A percentile compares a stretch with the other conserved stretches of the same genome.
These are phyloP conservation scores for Drosophila picticornis DNA, from an alignment of 2,888 invertebrate genomes.

Conservation along the genomic window DNA sequence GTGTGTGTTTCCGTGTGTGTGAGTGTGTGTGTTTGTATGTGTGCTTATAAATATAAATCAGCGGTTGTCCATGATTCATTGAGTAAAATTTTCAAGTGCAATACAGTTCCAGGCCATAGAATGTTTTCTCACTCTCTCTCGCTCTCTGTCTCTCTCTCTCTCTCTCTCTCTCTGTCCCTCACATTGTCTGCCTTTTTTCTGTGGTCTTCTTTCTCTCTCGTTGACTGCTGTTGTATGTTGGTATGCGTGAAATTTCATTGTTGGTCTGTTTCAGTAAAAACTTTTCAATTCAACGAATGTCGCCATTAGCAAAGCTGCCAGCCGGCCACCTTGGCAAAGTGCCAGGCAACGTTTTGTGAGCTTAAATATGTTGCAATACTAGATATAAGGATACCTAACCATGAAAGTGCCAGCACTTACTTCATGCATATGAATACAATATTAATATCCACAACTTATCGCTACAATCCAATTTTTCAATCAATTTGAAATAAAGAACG, in stretches of 20 bases:
- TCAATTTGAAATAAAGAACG: neutral
- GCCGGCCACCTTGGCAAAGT: conserved; percentile 55
- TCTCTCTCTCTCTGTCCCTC: conserved; percentile 14
- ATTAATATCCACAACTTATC: neutral
- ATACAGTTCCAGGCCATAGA: conserved; percentile 32
- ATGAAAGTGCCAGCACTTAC: neutral
- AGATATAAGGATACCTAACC: neutral
- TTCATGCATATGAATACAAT: neutral
- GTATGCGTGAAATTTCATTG: conserved; percentile 66
- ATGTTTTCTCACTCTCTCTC: neutral
- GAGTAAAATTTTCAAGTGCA: conserved; percentile 65
- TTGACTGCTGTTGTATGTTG: conserved; percentile 26
- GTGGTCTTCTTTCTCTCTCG: conserved; percentile 2
- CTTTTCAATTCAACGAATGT: conserved; percentile 73
- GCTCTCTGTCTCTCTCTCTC: neutral
- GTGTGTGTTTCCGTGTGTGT: conserved; percentile 10
- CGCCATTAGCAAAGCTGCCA: conserved; percentile 31
- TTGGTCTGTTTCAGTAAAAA: conserved; percentile 55
- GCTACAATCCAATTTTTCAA: neutral
- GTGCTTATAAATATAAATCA: conserved; percentile 78
- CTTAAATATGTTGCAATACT: conserved; percentile 50
- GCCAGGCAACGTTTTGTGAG: conserved; percentile 52
- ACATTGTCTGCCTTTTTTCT: neutral
- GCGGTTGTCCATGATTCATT: conserved; percentile 81
- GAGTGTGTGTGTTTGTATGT: conserved; percentile 24